A percentile compares a stretch with the other conserved stretches of the same genome.
These are phyloP conservation scores for Acrocephalus scirpaceus DNA, from an alignment of 2,797 vertebrate species.

Conservation along the genomic window DNA sequence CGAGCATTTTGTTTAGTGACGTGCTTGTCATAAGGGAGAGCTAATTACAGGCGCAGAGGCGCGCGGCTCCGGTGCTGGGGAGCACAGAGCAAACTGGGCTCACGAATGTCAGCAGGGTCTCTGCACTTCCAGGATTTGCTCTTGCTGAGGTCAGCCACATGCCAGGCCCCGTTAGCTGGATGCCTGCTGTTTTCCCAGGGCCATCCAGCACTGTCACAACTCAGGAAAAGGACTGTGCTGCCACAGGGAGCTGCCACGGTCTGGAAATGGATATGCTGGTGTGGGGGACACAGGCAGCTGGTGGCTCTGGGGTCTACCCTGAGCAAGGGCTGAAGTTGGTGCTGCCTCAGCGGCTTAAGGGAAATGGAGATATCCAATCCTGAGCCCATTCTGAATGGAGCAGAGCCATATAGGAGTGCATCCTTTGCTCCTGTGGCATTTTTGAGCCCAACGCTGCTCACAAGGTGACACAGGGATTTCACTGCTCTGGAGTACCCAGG, in stretches of 20 bases:
- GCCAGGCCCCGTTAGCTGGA: not conserved
- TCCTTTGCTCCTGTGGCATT: not conserved
- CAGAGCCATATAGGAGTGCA: rapidly evolving
- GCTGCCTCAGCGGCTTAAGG: rapidly evolving
- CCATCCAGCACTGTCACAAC: not conserved
- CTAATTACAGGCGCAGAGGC: not conserved
- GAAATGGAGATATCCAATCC: not conserved
- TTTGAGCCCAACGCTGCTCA: not conserved
- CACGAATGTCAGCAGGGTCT: not conserved
- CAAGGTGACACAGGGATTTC: not conserved
- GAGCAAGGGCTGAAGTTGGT: rapidly evolving
- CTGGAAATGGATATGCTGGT: not conserved
- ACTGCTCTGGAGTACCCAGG: not conserved
- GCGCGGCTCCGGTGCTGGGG: rapidly evolving
- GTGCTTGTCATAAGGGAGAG: slow-evolving; percentile 50
- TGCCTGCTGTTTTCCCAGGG: not conserved
- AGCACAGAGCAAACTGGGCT: not conserved
- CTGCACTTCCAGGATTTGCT: not conserved
- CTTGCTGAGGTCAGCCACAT: not conserved
- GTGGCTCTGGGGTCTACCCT: not conserved
- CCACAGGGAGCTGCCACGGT: not conserved
- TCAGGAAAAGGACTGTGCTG: not conserved
- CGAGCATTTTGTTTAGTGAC: slow-evolving; percentile 59
- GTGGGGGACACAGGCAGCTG: rapidly evolving
- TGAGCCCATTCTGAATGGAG: not conserved